phyloP scores from a whole-genome alignment of 2,113 vertebrate genomes.

The Gracilinanus agilis region DNA sequence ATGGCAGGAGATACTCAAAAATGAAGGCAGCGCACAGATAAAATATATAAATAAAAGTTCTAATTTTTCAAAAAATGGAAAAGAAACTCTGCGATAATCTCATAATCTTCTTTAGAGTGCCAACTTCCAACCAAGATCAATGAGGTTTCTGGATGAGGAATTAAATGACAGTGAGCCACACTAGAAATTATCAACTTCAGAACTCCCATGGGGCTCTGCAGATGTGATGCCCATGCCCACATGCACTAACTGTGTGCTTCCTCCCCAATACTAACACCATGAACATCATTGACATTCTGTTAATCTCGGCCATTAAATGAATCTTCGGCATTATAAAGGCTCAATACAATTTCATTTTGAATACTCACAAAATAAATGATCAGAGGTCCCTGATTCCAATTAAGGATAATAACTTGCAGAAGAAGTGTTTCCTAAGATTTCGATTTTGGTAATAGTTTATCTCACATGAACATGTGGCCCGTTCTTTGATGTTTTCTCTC shows the following conservation, averaged over 20 bases:
- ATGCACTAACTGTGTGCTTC: background rate
- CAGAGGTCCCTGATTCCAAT: slow-evolving; percentile 16
- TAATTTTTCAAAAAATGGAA: slow-evolving; percentile 3
- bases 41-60: background rate
- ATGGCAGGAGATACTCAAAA: background rate
- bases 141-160: slow-evolving; percentile 1
- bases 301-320: slow-evolving; percentile 36
- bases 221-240: slow-evolving; percentile 24
- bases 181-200: background rate
- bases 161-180: slow-evolving; percentile 25
- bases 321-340: slow-evolving; percentile 1
- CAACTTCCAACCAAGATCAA: background rate
- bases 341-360: slow-evolving; percentile 30
- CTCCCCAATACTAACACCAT: slow-evolving; percentile 11
- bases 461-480: background rate
- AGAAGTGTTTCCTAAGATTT: slow-evolving; percentile 46
- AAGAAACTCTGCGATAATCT: background rate
- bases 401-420: slow-evolving; percentile 17
- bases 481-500: slow-evolving; percentile 27
- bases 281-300: slow-evolving; percentile 30
- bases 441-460: background rate
- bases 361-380: background rate
- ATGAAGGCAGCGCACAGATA: background rate
- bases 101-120: slow-evolving; percentile 21
- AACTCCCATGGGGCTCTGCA: background rate